Conservation (phyloP, 2,888 invertebrate species). For the Endotricha flammealis region DNA sequence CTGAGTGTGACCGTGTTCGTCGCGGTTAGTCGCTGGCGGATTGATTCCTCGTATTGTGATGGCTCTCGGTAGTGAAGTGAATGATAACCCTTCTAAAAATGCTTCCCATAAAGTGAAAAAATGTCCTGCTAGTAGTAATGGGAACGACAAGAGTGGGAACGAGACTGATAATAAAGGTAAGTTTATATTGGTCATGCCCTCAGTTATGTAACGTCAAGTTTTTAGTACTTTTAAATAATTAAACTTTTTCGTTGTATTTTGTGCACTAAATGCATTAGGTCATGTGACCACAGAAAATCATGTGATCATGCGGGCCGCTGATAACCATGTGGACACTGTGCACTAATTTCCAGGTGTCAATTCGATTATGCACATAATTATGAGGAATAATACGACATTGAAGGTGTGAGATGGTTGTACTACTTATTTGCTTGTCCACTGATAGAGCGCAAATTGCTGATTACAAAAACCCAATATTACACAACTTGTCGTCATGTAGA, state of each 20-base stretch:
- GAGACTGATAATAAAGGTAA: conserved; percentile 72
- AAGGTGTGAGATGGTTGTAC: neutral
- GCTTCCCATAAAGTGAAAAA: conserved; percentile 73
- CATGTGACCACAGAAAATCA: conserved; percentile 61
- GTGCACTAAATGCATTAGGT: conserved; percentile 37
- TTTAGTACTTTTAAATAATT: conserved; percentile 27
- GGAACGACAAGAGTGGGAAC: conserved; percentile 59
- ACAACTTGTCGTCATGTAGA: conserved; percentile 36
- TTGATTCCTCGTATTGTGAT: conserved; percentile 78
- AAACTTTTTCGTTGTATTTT: conserved; percentile 28
- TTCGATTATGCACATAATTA: neutral
- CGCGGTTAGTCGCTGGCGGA: conserved; percentile 70
- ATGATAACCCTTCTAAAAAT: conserved; percentile 71
- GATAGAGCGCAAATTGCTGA: conserved; percentile 10
- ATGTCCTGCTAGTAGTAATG: conserved; percentile 59
- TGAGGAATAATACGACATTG: conserved; percentile 11
- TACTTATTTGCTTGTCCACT: conserved; percentile 1
- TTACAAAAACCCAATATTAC: conserved; percentile 42
- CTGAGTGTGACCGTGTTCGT: conserved; percentile 72
- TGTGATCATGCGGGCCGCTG: conserved; percentile 42
- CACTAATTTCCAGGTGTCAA: conserved; percentile 4
- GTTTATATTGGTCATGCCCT: conserved; percentile 59
- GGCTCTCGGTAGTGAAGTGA: conserved; percentile 79
- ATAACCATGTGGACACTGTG: conserved; percentile 18
- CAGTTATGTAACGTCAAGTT: conserved; percentile 72